A percentile compares a stretch with the other conserved stretches of the same genome.
Conservation (phyloP, 2,888 invertebrate genomes). For the Drosophila merina region DNA sequence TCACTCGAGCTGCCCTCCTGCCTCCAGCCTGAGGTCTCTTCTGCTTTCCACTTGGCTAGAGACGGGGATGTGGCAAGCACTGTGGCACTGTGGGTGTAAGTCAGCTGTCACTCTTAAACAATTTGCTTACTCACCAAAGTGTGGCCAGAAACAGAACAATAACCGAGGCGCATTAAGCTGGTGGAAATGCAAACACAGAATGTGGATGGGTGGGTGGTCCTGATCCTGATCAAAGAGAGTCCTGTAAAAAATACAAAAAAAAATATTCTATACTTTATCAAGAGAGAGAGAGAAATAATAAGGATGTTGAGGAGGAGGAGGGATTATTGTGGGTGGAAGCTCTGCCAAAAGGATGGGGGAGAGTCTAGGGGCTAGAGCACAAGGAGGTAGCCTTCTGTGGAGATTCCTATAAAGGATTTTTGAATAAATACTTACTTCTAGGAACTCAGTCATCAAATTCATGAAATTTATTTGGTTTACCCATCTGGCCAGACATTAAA, state of each 20-base stretch:
- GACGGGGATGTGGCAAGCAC: not conserved
- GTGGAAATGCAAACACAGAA: constrained; percentile 27
- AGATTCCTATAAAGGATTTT: too few relatives aligned
- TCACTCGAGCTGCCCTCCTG: not conserved
- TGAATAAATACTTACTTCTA: too few relatives aligned
- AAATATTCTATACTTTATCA: not conserved
- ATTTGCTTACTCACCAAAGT: constrained; percentile 74
- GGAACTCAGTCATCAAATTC: too few relatives aligned
- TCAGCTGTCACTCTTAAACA: constrained; percentile 70
- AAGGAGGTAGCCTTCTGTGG: too few relatives aligned
- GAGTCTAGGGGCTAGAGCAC: too few relatives aligned
- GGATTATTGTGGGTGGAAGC: too few relatives aligned
- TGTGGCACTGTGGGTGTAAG: constrained; percentile 7
- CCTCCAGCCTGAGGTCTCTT: not conserved
- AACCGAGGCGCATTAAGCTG: constrained; percentile 50
- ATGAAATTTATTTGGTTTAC: not conserved
- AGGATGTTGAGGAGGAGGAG: not conserved
- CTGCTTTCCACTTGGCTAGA: constrained; percentile 7
- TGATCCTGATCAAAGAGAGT: not conserved
- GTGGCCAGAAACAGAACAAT: constrained; percentile 54
- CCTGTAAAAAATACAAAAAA: not conserved
- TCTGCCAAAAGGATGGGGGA: too few relatives aligned
- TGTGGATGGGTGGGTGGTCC: constrained; percentile 5
- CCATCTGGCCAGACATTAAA: not conserved
- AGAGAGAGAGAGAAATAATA: not conserved